Base-by-base conservation (phyloP, 2,797 vertebrate species). In the Hippoglossus hippoglossus region DNA sequence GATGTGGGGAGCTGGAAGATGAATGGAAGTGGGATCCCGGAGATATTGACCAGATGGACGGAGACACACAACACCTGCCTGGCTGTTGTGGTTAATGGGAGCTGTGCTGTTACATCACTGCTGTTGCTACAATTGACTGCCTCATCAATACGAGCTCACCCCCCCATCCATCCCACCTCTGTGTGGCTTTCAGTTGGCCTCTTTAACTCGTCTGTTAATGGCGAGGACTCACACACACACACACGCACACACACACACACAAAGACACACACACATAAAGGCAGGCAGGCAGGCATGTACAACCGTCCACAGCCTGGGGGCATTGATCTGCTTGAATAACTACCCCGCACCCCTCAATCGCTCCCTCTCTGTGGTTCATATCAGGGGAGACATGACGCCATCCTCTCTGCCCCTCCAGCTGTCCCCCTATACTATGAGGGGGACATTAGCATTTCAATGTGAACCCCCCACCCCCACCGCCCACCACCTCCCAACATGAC, bases 391-490 rank as follows among this genome's bases (percentile, higher is more conserved):
- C 91, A 92, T 93, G 92, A 94, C 91, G 90, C 89, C 91, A 93
- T 91, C 88, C 90, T 90, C 89, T 82, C 80, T 83, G 83, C 75
- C 90, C 87, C 90, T 92, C 90, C 92, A 93, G 92, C 91, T 93
- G 91, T 90, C 93, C 91, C 87, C 91, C 85, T 78, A 73, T 77
- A 82, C 85, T 86, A 81, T 79, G 84, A 80, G 72, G 86, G 50
- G 82, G 63, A 86, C 88, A 94, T 94, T 93, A 89, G 90, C 93
- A 93, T 93, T 70, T 92, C 87, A 93, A 93, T 93, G 82, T 79
- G 58, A 79, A 55, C 64, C 81, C 71, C 67, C 63, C 54, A 5
- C 39, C 9, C 39, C n/a, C 50, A 47, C 12, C 50, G 18, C 73
- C 63, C 73, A 62, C 67, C 62, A 24, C 73, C 77, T 60, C 71